A percentile compares a stretch with the other conserved stretches of the same genome.
Evolutionary conservation across 2,888 invertebrate species (phyloP).

Genomic region (Catocala fraxini): DNA sequence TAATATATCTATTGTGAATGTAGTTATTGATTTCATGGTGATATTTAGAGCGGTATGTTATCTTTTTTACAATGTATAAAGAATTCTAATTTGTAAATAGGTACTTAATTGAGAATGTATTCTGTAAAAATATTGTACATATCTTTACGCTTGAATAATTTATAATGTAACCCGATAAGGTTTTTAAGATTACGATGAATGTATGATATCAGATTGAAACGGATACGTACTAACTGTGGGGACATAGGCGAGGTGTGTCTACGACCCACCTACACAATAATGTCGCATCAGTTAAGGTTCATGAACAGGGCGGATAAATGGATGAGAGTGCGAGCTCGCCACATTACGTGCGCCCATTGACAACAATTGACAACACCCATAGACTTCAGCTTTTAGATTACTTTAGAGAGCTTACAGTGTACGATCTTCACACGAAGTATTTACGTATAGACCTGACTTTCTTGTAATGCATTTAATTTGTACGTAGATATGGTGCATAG

Average conservation of each 20-base stretch:
- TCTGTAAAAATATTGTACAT: constrained; percentile 87
- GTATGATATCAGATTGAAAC: constrained; percentile 61
- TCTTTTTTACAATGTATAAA: constrained; percentile 87
- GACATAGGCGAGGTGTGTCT: constrained; percentile 13
- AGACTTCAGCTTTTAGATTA: constrained; percentile 77
- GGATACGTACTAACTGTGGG: constrained; percentile 21
- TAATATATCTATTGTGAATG: constrained; percentile 82
- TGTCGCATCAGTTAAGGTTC: constrained; percentile 24
- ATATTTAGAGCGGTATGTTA: constrained; percentile 85
- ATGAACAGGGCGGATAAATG: constrained; percentile 36
- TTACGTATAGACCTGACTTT: constrained; percentile 76
- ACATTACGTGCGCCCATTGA: constrained; percentile 52
- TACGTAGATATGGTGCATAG: constrained; percentile 79
- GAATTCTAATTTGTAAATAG: constrained; percentile 88
- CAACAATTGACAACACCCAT: constrained; percentile 59
- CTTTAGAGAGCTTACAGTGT: constrained; percentile 72
- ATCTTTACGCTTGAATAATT: constrained; percentile 87
- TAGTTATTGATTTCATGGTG: constrained; percentile 87
- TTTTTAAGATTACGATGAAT: constrained; percentile 66
- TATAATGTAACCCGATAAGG: constrained; percentile 80
- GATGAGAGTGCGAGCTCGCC: constrained; percentile 38
- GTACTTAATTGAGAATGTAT: constrained; percentile 83
- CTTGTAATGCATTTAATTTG: constrained; percentile 80
- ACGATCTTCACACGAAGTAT: constrained; percentile 69
- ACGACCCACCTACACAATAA: constrained; percentile 9